Base-by-base conservation (phyloP, 2,113 vertebrate genomes). In the Malurus elegans region DNA sequence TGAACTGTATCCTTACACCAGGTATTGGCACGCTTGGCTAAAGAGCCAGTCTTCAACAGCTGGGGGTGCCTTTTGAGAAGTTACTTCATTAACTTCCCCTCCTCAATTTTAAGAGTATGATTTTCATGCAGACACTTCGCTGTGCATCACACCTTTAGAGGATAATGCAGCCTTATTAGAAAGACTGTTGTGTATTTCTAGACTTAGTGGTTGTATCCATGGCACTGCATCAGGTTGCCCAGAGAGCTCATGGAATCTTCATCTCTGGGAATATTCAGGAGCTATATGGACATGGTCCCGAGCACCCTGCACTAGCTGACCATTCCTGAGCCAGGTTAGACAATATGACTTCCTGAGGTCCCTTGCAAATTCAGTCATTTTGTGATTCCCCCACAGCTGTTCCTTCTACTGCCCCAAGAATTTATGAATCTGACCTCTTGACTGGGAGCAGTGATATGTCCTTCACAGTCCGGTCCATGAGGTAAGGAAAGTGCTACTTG, bases 1-100 rank as follows among this genome's bases (percentile, higher is more conserved):
- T 97, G 79, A 61, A 97, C 78, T 97, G 97, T 29, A 94, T 97
- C 84, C 72, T 97, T 44, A 97, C 97, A 78, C 97, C 97, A 97
- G 97, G 97, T 97, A 95, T 29, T 58, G 78, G 32, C 79, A 67
- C 31, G 31, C 40, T 38, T 42, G 31, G 57, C 61, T 40, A 19
- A 72, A 69, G n/a, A 58, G 53, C 38, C 45, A 45, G 25, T 73
- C 56, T 38, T 71, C 15, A 11, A 6, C 26, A 64, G 44, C 61
- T 74, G 7, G 51, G 57, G 38, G 44, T 89, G 51, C 53, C 14
- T 76, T 61, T 80, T 28, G 69, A 70, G 45, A 90, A 12, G 62
- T 50, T 26, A 36, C 23, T 72, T 47, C 9, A 21, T 51, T 57
- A 81, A 54, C 36, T 64, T 69, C 29, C 10, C 58, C 18, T 24